Base-by-base conservation (phyloP, 2,797 vertebrate species). In the Sciurus carolinensis region DNA sequence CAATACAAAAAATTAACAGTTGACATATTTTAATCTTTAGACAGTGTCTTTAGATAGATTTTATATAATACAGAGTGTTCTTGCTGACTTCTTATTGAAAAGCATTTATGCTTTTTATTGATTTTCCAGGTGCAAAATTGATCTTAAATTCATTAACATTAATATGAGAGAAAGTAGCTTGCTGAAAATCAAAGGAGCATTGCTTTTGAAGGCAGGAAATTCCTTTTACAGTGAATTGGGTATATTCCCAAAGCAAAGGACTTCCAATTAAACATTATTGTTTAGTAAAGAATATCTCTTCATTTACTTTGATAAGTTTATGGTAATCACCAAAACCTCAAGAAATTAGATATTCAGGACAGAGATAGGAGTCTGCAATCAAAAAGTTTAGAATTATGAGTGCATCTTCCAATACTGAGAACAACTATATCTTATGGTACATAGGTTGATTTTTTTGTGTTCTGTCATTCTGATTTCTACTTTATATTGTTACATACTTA, bases 211-310 rank as follows among this genome's bases (percentile, higher is more conserved):
- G 30, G 54, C 39, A 96, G 77, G 66, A 95, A 85, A 86, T 96
- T 95, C 73, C 33, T 84, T 94, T 36, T 95, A n/a, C 3, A 1
- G 0, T 75, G 57, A 90, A 62, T 76, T 94, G 83, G 90, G 39
- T 95, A 62, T 90, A 92, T 7, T 97, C 59, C 87, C 83, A 91
- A 84, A 96, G 90, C 57, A 85, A 64, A 73, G 42, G 7, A 97
- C 66, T 94, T 71, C 80, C 66, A 94, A 67, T 94, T 96, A 96
- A 97, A 95, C 1, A 64, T 91, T 83, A 67, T 66, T 97, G 94
- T 97, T 97, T 90, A 86, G 42, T 28, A 75, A 69, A 67, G 30
- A 72, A 87, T 94, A 87, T 72, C 33, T 67, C 71, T 94, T 91
- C 72, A 79, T 11, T 67, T 76, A 96, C n/a, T 94, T 95, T 80